Evolutionary conservation across 2,888 invertebrate species (phyloP).

Genomic region (Flexamia atlantica): DNA sequence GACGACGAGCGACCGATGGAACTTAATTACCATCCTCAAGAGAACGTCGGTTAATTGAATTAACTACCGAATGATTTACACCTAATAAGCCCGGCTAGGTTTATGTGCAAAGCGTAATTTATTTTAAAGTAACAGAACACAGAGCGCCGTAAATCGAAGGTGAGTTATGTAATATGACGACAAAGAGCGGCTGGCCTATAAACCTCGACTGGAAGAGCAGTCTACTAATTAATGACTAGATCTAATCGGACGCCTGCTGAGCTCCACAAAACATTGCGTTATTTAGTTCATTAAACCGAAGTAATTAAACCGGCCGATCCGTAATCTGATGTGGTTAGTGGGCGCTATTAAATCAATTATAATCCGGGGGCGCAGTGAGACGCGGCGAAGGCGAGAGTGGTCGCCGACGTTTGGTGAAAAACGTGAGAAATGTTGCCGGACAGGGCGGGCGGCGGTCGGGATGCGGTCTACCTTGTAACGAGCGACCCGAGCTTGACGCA

Average conservation of each 20-base stretch:
- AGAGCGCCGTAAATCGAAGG: constrained; percentile 30
- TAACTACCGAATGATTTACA: constrained; percentile 45
- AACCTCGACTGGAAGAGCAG: constrained; percentile 25
- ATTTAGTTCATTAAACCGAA: constrained; percentile 50
- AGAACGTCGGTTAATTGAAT: constrained; percentile 35
- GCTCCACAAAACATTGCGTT: constrained; percentile 55
- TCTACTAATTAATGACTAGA: constrained; percentile 55
- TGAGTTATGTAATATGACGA: constrained; percentile 57
- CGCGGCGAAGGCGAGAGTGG: constrained; percentile 38
- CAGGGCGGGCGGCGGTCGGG: not conserved
- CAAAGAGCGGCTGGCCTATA: constrained; percentile 45
- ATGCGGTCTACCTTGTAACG: not conserved
- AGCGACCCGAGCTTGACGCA: too few relatives aligned
- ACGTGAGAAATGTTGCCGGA: constrained; percentile 5
- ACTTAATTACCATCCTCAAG: not conserved
- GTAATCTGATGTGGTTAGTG: constrained; percentile 38
- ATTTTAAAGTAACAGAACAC: constrained; percentile 7
- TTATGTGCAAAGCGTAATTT: constrained; percentile 1
- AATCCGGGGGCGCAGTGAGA: constrained; percentile 16
- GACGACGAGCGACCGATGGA: not conserved
- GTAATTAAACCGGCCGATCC: constrained; percentile 51
- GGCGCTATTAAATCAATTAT: constrained; percentile 54
- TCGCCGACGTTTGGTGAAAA: constrained; percentile 27
- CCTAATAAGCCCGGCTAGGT: constrained; percentile 11
- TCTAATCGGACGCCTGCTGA: constrained; percentile 52